Base-by-base conservation (phyloP, 2,888 invertebrate genomes). In the Parnassius apollo region DNA sequence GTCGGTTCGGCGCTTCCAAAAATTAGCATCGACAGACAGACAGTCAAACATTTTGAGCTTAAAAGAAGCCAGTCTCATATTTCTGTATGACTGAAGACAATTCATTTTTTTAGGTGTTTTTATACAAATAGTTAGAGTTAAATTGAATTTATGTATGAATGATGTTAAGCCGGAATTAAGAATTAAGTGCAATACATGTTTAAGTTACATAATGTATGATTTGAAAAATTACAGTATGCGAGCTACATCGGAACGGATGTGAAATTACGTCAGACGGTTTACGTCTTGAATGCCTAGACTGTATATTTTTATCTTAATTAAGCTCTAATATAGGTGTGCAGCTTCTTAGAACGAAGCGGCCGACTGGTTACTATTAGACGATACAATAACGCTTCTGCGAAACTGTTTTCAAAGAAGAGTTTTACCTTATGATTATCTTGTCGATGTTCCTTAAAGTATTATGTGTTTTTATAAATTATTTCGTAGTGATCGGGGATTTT, bases 231-330 rank as follows among this genome's bases (percentile, higher is more conserved):
- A 59, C 52, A 63, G 55, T 55, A 59, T 51, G 51, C 42, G 46
- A 57, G 59, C 55, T 57, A 57, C 64, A 59, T 59, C 59, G 56
- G 51, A 59, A 53, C 59, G 59, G 64, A 64, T 59, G 64, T 52
- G 59, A 64, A 64, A 64, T 59, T 64, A 56, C 64, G 59, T 64
- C 64, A 64, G 64, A 64, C 59, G 35, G 59, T 64, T 60, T 60
- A 64, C 59, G 53, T 64, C 64, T 64, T 59, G 59, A 55, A 64
- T 64, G 59, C 64, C 64, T 64, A 64, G 64, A 64, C 59, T 52
- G 64, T 64, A 60, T 64, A 64, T 64, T 64, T 64, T 60, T 60
- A 64, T 60, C 64, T 64, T 64, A 64, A 64, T 64, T 64, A 64
- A 64, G 60, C 60, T 60, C 64, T 57, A 64, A 60, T 64, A 64